phyloP scores from a whole-genome alignment of 2,113 vertebrate genomes.

The Malaclemys terrapin region DNA sequence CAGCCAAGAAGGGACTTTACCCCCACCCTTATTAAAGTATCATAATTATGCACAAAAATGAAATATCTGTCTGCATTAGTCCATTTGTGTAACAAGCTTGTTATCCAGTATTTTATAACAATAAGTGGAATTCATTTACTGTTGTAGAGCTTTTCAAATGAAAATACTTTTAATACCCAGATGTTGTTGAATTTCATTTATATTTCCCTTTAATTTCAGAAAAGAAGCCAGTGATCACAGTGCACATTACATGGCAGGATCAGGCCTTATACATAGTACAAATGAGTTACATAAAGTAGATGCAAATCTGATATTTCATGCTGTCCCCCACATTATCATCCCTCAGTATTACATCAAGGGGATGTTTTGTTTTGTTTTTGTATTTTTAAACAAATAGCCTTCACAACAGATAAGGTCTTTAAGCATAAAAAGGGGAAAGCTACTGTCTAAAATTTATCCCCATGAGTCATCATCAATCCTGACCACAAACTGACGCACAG shows the following conservation, averaged over 20 bases:
- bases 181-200: neutral
- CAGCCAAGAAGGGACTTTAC: conserved; percentile 42
- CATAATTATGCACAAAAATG: conserved; percentile 24
- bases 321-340: neutral
- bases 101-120: neutral
- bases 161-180: neutral
- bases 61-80: neutral
- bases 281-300: neutral
- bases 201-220: conserved; percentile 15
- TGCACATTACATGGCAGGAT: neutral
- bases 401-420: neutral
- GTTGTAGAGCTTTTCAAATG: conserved; percentile 13
- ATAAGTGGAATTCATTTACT: neutral
- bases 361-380: neutral
- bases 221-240: neutral
- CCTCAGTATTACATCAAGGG: neutral
- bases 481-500: neutral
- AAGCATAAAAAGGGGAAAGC: neutral
- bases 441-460: neutral
- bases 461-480: neutral
- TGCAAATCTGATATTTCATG: neutral
- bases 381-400: neutral
- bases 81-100: neutral
- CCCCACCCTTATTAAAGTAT: conserved; percentile 39
- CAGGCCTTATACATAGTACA: neutral